A percentile compares a stretch with the other conserved stretches of the same genome.
Conservation (phyloP, 2,888 invertebrate genomes). For the Nysson spinosus region DNA sequence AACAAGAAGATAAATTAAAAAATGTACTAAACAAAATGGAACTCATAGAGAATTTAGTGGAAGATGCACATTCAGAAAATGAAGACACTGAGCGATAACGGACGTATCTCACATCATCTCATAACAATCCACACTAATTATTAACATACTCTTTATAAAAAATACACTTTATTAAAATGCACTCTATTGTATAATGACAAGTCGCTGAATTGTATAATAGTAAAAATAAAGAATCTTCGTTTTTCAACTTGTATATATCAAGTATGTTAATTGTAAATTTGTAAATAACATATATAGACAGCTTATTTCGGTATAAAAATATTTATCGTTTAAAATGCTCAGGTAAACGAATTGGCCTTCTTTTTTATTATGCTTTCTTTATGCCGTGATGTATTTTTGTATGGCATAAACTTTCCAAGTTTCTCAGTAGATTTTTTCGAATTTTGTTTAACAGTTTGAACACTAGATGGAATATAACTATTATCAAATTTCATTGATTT, state of each 20-base stretch:
- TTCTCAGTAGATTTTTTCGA: constrained; percentile 17
- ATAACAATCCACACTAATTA: not conserved
- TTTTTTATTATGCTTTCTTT: constrained; percentile 27
- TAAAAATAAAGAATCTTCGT: constrained; percentile 30
- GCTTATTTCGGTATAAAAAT: constrained; percentile 7
- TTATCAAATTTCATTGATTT: constrained; percentile 66
- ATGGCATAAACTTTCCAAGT: constrained; percentile 8
- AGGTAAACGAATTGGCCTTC: constrained; percentile 22
- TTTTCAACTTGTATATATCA: constrained; percentile 2
- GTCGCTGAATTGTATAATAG: constrained; percentile 13
- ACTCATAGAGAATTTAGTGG: constrained; percentile 67
- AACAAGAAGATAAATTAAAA: constrained; percentile 25
- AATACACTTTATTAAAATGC: constrained; percentile 35
- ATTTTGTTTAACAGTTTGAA: constrained; percentile 15
- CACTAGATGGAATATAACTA: constrained; percentile 66
- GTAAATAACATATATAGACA: not conserved
- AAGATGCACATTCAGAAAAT: constrained; percentile 65
- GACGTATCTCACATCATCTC: not conserved
- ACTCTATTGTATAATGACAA: constrained; percentile 22
- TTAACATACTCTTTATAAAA: constrained; percentile 1
- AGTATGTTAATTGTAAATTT: constrained; percentile 16
- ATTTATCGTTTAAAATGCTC: not conserved
- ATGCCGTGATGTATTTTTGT: constrained; percentile 9
- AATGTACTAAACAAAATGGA: constrained; percentile 41
- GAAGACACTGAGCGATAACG: constrained; percentile 36